A percentile compares a stretch with the other conserved stretches of the same genome.
These are phyloP conservation scores for Euura lappo DNA, from an alignment of 1,140 invertebrate species.

Conservation along the genomic window DNA sequence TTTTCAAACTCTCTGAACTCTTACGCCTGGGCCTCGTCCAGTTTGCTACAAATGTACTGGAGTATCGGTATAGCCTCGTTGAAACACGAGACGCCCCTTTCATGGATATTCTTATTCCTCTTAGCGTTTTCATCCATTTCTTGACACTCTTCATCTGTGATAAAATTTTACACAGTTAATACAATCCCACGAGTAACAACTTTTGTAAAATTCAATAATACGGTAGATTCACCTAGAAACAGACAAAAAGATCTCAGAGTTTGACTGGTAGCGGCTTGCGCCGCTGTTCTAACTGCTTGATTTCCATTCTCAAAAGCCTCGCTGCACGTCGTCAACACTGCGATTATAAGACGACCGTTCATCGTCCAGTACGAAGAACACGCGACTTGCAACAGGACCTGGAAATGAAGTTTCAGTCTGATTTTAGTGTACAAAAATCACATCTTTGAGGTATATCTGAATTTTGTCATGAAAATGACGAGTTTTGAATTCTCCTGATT, in stretches of 20 bases:
- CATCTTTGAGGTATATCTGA: too few relatives aligned
- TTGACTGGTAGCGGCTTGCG: conserved; percentile 82
- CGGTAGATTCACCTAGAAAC: conserved; percentile 67
- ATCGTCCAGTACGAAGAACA: conserved; percentile 82
- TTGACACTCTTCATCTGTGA: conserved; percentile 77
- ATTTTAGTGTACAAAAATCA: too few relatives aligned
- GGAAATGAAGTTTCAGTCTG: conserved; percentile 12
- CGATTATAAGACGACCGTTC: conserved; percentile 81
- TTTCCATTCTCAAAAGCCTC: conserved; percentile 78
- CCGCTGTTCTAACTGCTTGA: conserved; percentile 79
- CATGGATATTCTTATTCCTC: conserved; percentile 65
- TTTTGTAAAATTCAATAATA: conserved; percentile 8
- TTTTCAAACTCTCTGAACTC: conserved; percentile 17
- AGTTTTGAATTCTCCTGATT: too few relatives aligned
- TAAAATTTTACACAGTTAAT: conserved; percentile 11
- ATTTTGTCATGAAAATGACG: too few relatives aligned
- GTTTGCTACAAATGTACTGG: conserved; percentile 85
- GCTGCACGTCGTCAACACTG: conserved; percentile 75
- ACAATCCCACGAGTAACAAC: neutral
- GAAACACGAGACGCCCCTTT: conserved; percentile 81
- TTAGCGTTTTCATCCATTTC: conserved; percentile 72
- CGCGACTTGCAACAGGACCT: conserved; percentile 82
- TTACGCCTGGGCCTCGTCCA: conserved; percentile 82
- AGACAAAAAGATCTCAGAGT: conserved; percentile 81
- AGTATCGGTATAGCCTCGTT: conserved; percentile 90